phyloP scores from a whole-genome alignment of 2,113 vertebrate genomes.

The Macroglossus sobrinus region DNA sequence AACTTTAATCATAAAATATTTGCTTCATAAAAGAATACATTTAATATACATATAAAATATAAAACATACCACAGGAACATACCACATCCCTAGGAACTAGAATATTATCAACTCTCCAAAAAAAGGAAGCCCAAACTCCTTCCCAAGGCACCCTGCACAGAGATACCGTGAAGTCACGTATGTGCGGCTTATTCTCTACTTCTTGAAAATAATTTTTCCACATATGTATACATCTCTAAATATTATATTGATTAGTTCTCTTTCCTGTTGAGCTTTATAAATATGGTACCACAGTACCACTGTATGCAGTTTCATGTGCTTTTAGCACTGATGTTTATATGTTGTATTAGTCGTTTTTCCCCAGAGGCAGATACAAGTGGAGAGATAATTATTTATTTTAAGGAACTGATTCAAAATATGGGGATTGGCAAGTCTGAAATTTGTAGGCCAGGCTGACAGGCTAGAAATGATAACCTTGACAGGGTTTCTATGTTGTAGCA shows the following conservation, averaged over 20 bases:
- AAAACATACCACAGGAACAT: not conserved
- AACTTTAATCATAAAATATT: constrained; percentile 56
- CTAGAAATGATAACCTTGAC: not conserved
- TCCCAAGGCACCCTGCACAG: not conserved
- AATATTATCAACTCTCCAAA: not conserved
- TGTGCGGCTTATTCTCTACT: not conserved
- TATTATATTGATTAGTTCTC: not conserved
- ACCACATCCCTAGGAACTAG: not conserved
- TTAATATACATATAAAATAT: constrained; percentile 51
- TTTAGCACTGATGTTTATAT: not conserved
- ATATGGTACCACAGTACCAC: not conserved
- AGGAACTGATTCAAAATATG: not conserved
- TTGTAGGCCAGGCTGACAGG: not conserved
- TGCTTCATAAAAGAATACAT: constrained; percentile 28
- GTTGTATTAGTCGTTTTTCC: not conserved
- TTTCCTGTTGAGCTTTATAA: not conserved
- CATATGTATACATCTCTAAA: not conserved
- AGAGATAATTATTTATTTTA: not conserved
- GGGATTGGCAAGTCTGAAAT: not conserved
- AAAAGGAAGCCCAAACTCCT: not conserved
- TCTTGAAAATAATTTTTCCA: not conserved
- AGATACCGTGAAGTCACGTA: fast-evolving
- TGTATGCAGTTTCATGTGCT: not conserved
- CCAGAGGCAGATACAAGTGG: not conserved
- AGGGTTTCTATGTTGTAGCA: not conserved